Base-by-base conservation (phyloP, 2,888 invertebrate genomes). In the Serripes groenlandicus region DNA sequence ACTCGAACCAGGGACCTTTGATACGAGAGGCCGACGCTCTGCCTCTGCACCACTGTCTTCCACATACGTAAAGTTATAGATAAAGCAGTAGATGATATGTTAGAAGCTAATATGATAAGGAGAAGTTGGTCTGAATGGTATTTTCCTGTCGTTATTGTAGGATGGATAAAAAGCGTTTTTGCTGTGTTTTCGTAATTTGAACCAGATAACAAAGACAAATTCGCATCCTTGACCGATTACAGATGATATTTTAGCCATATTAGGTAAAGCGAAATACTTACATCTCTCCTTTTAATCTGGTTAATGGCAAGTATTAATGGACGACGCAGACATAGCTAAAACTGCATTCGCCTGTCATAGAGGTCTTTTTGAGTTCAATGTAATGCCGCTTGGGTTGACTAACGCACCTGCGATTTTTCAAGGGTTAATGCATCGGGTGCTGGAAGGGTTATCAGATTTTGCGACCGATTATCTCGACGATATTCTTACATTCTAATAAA, bases 371-470 rank as follows among this genome's bases (percentile, higher is more conserved):
- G 69, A 82, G 23, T 85, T 82, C 35, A 72, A 72, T 26, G 70
- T 52, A 0, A 80, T 80, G 69, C 74, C 79, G 1, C 80, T 83
- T 64, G 81, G 81, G 0, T 23, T 81, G 11, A 26, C 62, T 1
- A 82, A 78, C 52, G 82, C 80, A 0, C 86, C 81, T n/a, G 37
- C 34, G 35, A 54, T 71, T 7, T 83, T 49, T 60, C 78, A 80
- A 62, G 58, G 78, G 23, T 37, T 85, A 18, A 80, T 88, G 78
- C 23, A 18, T 15, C 37, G 68, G 18, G 86, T 81, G 1, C 54
- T 86, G 15, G 54, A 84, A 42, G 88, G 77, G 3, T 64, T 75
- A n/a, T n/a, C n/a, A 26, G 35, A 64, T 15, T 88, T 85, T 69
- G 37, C 56, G 3, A 9, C 37, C 26, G 68, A 37, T 0, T 68